Base-by-base conservation (phyloP, 2,888 invertebrate genomes). In the Leucoma salicis region DNA sequence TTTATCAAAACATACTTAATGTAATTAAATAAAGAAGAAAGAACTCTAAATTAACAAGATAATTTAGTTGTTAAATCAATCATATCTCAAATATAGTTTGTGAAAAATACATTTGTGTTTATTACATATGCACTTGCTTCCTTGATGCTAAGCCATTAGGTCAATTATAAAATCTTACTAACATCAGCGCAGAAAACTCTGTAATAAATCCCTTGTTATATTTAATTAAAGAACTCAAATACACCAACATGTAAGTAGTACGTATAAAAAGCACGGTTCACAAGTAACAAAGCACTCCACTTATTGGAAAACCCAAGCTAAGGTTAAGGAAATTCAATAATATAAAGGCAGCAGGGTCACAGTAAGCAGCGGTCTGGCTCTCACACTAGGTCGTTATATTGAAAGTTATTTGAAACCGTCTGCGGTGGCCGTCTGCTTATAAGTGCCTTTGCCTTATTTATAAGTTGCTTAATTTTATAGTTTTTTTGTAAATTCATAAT, bases 281-380 rank as follows among this genome's bases (percentile, higher is more conserved):
- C 48, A 60, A 52, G 50, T 57, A 57, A 59, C 69, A 63, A 70
- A 71, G 63, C 60, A 69, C 66, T 74, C 63, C 55, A 73, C 66
- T 70, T 70, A 73, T 77, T 74, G 74, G 65, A 75, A 78, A 74
- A 75, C 66, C 66, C 46, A 45, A 61, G 58, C 49, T 56, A 43
- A 61, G 58, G 61, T 65, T 67, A 64, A 70, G 71, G 70, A 76
- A 74, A 74, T 77, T 77, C 67, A 72, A 74, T 77, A 77, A 70
- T 64, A 65, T 61, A 56, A 59, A 57, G 59, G 62, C 53, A 60
- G 51, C 46, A 50, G 47, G 59, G 56, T 55, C 59, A 45, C 55
- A 53, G 58, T 27, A 21, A 21, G 21, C 21, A 21, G 2, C 8
- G 21, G 21, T 21, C 21, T 21, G 21, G 8, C 21, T 21, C 21